A percentile compares a stretch with the other conserved stretches of the same genome.
phyloP scores from a whole-genome alignment of 2,797 vertebrate genomes.

The Picus viridis region DNA sequence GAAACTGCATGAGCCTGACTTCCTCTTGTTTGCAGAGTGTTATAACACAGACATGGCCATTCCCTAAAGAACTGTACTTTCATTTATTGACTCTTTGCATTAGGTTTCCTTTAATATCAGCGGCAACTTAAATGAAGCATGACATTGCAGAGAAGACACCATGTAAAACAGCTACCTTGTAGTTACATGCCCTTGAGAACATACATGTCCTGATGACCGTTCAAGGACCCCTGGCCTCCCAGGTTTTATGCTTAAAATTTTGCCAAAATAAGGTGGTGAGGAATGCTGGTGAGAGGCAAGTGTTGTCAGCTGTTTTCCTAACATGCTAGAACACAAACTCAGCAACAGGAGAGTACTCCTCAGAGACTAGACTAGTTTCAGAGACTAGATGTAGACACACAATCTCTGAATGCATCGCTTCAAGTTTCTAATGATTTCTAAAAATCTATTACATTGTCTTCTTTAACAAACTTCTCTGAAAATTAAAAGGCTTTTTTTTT shows the following conservation, averaged over 20 bases:
- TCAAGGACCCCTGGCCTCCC: not conserved
- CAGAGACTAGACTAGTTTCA: not conserved
- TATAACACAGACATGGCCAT: not conserved
- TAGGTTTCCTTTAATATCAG: not conserved
- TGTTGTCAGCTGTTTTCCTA: not conserved
- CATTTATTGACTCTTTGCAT: not conserved
- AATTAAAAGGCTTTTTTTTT: not conserved
- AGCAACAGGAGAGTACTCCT: not conserved
- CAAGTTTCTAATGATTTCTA: too few relatives aligned
- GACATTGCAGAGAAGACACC: not conserved
- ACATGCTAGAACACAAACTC: not conserved
- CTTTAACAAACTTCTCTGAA: not conserved
- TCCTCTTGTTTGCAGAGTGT: not conserved
- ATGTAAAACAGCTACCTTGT: not conserved
- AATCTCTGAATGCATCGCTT: not conserved
- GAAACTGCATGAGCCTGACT: not conserved
- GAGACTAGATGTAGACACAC: not conserved
- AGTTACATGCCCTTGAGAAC: not conserved
- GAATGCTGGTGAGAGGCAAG: fast-evolving
- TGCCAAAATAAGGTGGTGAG: not conserved
- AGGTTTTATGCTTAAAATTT: not conserved
- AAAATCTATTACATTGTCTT: not conserved
- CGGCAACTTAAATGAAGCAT: not conserved
- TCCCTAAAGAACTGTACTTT: not conserved
- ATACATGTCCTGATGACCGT: fast-evolving